Evolutionary conservation across 2,113 vertebrate species (phyloP).

Genomic region (Seriola dumerili): DNA sequence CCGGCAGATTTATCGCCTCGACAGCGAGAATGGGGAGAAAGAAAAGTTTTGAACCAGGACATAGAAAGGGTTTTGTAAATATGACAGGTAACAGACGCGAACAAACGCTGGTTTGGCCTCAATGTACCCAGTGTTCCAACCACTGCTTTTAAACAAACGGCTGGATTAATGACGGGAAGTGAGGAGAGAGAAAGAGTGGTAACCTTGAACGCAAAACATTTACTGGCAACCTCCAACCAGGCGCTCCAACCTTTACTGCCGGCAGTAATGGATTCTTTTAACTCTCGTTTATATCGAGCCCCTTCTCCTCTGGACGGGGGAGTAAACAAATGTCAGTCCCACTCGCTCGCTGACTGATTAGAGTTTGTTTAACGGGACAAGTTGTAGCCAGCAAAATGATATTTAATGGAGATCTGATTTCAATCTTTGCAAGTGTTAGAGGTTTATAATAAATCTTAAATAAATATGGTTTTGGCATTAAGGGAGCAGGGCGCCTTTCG

Average conservation of each 20-base stretch:
- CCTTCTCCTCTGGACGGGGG: slow-evolving; percentile 39
- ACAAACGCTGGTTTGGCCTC: slow-evolving; percentile 2
- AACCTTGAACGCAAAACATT: slow-evolving; percentile 62
- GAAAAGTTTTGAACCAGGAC: slow-evolving; percentile 9
- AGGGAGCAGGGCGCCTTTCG: slow-evolving; percentile 32
- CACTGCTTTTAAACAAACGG: slow-evolving; percentile 62
- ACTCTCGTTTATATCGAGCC: slow-evolving; percentile 50
- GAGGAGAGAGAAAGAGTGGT: slow-evolving; percentile 37
- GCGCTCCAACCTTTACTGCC: slow-evolving; percentile 55
- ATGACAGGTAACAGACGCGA: slow-evolving; percentile 5
- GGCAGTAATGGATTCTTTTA: slow-evolving; percentile 68
- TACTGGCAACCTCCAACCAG: slow-evolving; percentile 54
- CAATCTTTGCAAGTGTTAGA: slow-evolving; percentile 52
- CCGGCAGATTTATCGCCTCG: neutral
- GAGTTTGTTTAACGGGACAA: slow-evolving; percentile 68
- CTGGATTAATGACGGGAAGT: slow-evolving; percentile 63
- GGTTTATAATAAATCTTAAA: slow-evolving; percentile 60
- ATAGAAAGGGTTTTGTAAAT: slow-evolving; percentile 13
- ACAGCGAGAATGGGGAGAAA: neutral
- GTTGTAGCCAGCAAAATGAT: slow-evolving; percentile 18
- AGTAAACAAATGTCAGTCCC: slow-evolving; percentile 65
- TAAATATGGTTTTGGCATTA: slow-evolving; percentile 56
- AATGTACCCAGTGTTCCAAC: neutral
- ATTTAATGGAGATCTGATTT: slow-evolving; percentile 67
- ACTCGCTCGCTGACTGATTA: slow-evolving; percentile 51